These are phyloP conservation scores for Cyprinella venusta DNA, from an alignment of 2,797 vertebrate species.

Conservation along the genomic window DNA sequence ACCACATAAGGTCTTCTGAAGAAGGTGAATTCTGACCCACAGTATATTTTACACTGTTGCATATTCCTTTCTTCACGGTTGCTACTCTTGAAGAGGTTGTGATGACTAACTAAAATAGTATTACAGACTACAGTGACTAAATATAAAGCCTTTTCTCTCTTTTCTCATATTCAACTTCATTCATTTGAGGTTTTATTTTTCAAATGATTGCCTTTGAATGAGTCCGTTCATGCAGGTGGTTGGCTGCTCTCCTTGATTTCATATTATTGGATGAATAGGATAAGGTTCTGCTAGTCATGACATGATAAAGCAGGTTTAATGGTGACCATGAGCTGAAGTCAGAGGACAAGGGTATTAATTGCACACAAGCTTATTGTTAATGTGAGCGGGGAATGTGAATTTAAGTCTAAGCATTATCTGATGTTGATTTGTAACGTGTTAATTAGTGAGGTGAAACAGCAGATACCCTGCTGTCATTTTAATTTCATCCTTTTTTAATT, in stretches of 20 bases:
- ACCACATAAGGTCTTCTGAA: background rate
- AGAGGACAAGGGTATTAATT: background rate
- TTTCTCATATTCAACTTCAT: background rate
- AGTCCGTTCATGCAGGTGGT: background rate
- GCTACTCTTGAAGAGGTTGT: background rate
- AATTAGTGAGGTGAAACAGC: conserved; percentile 29
- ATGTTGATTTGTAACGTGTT: background rate
- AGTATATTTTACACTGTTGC: background rate
- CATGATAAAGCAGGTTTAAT: background rate
- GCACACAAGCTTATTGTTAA: background rate
- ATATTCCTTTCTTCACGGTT: background rate
- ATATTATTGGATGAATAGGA: background rate
- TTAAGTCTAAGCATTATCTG: background rate
- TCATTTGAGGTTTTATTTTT: background rate
- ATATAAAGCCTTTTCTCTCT: background rate
- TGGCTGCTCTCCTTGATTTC: background rate
- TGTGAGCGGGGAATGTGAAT: background rate
- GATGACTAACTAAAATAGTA: background rate
- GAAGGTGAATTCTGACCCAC: background rate
- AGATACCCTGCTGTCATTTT: conserved; percentile 40
- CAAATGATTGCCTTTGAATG: background rate
- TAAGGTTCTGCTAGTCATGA: background rate
- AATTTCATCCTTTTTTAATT: conserved; percentile 49
- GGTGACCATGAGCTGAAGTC: background rate
- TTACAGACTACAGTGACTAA: background rate